Base-by-base conservation (phyloP, 1,140 invertebrate genomes). In the Ceratina calcarata region DNA sequence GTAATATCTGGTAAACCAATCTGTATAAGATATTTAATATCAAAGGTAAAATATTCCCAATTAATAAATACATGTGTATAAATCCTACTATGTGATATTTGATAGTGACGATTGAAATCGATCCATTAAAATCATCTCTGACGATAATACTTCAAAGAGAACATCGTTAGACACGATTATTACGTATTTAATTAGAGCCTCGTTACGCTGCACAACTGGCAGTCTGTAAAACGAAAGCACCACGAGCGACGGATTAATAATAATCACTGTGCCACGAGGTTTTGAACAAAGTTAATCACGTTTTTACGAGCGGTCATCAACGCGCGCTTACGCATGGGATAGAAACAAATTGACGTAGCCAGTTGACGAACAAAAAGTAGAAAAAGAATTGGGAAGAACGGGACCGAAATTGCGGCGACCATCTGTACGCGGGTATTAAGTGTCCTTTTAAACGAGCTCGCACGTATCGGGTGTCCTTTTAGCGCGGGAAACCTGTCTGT, bases 381-480 rank as follows among this genome's bases (percentile, higher is more conserved):
- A 24, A 6, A 37, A 45, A 58, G 3, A 60, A 45, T 71, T 22
- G 45, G 37, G 27, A 62, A 62, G 66, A 70, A 51, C 45, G 16
- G 45, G 1, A 2, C 16, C 45, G 15, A 71, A 78, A 78, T 78
- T 51, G 58, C 8, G 16, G 8, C 20, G 15, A 16, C 24, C 66
- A 60, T 61, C 58, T 27, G 67, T 8, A 20, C 6, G 4, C 10
- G n/a, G 18, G 76, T 71, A 72, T 78, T 72, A 78, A 72, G 60
- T 78, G 76, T 78, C 76, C 68, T 72, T 71, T 78, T 78, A 78
- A 78, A 78, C 76, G 27, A 62, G 49, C 60, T 53, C 61, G 58
- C 68, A 20, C 60, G 76, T 78, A 78, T 78, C 76, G 68, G 68
- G 76, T 78, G 68, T 78, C 76, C 76, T 78, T 78, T 72, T 53